Conservation (phyloP, 1,140 invertebrate species). For the Euwallacea similis region DNA sequence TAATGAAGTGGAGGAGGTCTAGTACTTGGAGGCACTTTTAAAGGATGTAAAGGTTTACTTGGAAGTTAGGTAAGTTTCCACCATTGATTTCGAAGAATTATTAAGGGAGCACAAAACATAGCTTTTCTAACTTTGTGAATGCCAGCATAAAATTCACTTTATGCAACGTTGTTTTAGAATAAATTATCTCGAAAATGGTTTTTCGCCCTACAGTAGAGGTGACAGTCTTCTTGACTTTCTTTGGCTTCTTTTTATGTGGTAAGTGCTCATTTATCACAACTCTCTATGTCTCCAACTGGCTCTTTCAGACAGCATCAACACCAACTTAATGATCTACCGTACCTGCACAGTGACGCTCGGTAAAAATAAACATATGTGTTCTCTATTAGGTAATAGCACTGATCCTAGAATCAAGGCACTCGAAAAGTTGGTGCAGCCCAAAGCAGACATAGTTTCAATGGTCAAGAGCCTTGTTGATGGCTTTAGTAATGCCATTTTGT, state of each 20-base stretch:
- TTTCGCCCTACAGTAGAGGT: slow-evolving; percentile 17
- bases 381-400: slow-evolving; percentile 56
- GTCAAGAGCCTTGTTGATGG: slow-evolving; percentile 62
- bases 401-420: slow-evolving; percentile 57
- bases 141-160: too few species aligned
- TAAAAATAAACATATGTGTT: slow-evolving; percentile 58
- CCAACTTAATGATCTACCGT: slow-evolving; percentile 60
- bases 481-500: slow-evolving; percentile 63
- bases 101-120: too few species aligned
- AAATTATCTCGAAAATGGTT: background rate
- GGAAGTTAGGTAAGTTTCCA: too few species aligned
- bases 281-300: background rate
- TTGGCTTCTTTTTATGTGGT: slow-evolving; percentile 16
- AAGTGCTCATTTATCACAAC: slow-evolving; percentile 4
- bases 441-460: slow-evolving; percentile 62
- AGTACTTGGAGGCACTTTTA: too few species aligned
- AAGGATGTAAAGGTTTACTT: too few species aligned
- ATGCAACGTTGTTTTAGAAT: too few species aligned
- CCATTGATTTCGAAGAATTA: too few species aligned
- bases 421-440: slow-evolving; percentile 65
- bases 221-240: slow-evolving; percentile 15
- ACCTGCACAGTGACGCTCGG: slow-evolving; percentile 57
- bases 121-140: too few species aligned
- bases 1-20: too few species aligned
- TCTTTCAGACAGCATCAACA: slow-evolving; percentile 57